phyloP scores from a whole-genome alignment of 1,140 invertebrate species.

The Drosophila nasuta region DNA sequence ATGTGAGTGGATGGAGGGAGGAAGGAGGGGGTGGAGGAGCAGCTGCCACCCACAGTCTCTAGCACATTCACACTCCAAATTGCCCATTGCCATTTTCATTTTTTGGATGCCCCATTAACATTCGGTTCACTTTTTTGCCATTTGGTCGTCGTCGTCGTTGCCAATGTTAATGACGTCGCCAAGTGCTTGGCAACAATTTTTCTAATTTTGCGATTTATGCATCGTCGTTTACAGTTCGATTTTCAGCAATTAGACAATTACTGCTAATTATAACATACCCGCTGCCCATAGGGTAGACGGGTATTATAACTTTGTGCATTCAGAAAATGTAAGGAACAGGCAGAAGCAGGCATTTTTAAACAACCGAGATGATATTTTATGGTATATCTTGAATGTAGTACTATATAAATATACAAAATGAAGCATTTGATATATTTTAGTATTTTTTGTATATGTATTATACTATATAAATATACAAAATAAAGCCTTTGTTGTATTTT shows the following conservation, averaged over 20 bases:
- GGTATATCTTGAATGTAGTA: too few relatives aligned
- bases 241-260: slow-evolving; percentile 30
- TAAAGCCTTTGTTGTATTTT: too few relatives aligned
- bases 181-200: neutral
- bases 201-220: slow-evolving; percentile 12
- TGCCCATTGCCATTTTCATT: slow-evolving; percentile 26
- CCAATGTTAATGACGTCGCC: slow-evolving; percentile 10
- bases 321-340: too few relatives aligned
- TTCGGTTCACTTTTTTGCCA: slow-evolving; percentile 28
- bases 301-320: too few relatives aligned
- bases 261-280: neutral
- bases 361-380: too few relatives aligned
- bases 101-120: slow-evolving; percentile 37
- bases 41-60: neutral
- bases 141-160: slow-evolving; percentile 14
- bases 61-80: slow-evolving; percentile 3
- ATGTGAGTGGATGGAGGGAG: neutral
- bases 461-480: too few relatives aligned
- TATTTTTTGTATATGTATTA: too few relatives aligned
- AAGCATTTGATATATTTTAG: too few relatives aligned
- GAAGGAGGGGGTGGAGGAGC: neutral
- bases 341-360: too few relatives aligned
- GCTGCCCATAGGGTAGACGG: too few relatives aligned
- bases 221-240: slow-evolving; percentile 19
- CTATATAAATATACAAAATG: too few relatives aligned